Evolutionary conservation across 2,888 invertebrate species (phyloP), one percentile per base, ranked within the genome.

Genomic region (Chrysolina oricalcia): DNA sequence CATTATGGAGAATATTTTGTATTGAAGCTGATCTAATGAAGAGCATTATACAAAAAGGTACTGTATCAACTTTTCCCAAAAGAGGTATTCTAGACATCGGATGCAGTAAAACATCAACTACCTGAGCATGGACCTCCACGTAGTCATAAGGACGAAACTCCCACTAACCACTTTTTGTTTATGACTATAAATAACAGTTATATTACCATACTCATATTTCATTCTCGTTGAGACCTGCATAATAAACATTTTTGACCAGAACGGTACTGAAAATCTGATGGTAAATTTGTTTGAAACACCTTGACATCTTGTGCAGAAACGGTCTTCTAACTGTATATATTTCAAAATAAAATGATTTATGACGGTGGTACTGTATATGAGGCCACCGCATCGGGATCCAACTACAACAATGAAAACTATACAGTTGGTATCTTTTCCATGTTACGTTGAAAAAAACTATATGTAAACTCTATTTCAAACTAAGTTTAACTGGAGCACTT

Each of bases 281-380:
- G 46, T n/a, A n/a, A 50, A 50, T 50, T 50, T 50, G 50, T 19
- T 50, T 50, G n/a, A 19, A 50, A 50, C 50, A 50, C 50, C 50
- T 50, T 50, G 50, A 50, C 19, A 50, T 50, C n/a, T n/a, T 19
- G 50, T 17, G 50, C 19, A 9, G 19, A 50, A 50, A 50, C 50
- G 19, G 4, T 17, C 50, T 17, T 50, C 50, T 50, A 50, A 50
- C 50, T 50, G 50, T 50, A 50, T 17, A 50, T 50, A 10, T 19
- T 50, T 19, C 9, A 17, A 50, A 50, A 15, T 9, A 19, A 50
- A 19, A 50, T 17, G 50, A 50, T 50, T 19, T 50, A 50, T 9
- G 50, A 50, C 19, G 50, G 9, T n/a, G 50, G 50, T 2, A 8
- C 15, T 50, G 50, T 17, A n/a, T 5, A 50, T 9, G 19, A n/a